Conservation (phyloP, 2,797 vertebrate species). For the Jordanella pulchra region DNA sequence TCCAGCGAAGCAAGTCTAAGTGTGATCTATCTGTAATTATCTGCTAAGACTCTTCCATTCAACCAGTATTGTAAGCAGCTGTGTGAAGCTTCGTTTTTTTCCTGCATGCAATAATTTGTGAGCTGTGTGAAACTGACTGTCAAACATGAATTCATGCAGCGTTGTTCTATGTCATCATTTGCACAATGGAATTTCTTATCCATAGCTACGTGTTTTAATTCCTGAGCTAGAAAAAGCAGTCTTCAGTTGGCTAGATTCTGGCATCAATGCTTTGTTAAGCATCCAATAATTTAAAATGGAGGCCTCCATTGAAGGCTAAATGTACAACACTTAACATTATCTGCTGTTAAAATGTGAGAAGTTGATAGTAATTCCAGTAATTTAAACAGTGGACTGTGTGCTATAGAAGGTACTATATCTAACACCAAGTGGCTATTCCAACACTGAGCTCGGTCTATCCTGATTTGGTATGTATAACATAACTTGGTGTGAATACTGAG, state of each 20-base stretch:
- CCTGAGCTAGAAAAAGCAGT: neutral
- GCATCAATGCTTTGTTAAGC: neutral
- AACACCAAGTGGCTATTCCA: constrained; percentile 16
- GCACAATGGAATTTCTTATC: neutral
- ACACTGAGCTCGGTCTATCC: constrained; percentile 7
- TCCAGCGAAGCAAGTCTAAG: neutral
- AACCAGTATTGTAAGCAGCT: neutral
- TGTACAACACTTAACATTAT: neutral
- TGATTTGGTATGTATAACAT: constrained; percentile 24
- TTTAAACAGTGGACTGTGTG: neutral
- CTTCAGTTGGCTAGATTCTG: neutral
- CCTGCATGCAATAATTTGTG: neutral
- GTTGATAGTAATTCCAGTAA: too few species aligned
- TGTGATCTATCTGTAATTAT: neutral
- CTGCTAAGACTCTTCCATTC: neutral
- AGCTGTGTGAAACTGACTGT: neutral
- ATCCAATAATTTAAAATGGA: neutral
- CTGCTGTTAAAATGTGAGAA: neutral
- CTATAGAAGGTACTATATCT: neutral
- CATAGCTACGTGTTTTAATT: neutral
- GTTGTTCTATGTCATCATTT: constrained; percentile 3
- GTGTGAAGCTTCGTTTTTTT: neutral
- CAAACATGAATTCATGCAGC: neutral
- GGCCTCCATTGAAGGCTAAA: neutral
- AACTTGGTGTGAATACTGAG: constrained; percentile 48